Conservation (phyloP, 2,113 vertebrate genomes). For the Corythornis vintsioides region DNA sequence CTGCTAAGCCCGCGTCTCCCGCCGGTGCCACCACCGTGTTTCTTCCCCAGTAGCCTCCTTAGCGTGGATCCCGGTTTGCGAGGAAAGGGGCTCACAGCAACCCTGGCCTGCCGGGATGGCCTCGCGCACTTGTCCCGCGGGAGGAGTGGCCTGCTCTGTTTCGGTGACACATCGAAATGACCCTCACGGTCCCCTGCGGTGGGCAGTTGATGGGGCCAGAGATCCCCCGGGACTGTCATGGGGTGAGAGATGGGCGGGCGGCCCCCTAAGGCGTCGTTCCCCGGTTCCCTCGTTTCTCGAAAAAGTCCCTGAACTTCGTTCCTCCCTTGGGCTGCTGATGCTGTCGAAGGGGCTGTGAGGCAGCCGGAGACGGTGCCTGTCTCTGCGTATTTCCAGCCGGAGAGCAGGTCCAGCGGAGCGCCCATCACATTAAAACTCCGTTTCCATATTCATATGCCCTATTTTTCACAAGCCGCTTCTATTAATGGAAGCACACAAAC, state of each 20-base stretch:
- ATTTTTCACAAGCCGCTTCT: slow-evolving; percentile 48
- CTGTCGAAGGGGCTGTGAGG: background rate
- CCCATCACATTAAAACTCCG: background rate
- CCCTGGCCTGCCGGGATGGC: rapidly evolving
- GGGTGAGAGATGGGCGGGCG: background rate
- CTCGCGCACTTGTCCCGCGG: background rate
- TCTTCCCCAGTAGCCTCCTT: background rate
- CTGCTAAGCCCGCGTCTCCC: background rate
- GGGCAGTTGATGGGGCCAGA: background rate
- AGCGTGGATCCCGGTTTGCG: background rate
- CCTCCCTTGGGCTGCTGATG: background rate
- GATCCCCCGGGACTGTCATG: background rate
- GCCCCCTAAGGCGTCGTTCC: background rate
- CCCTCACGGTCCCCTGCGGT: background rate
- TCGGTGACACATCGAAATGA: background rate
- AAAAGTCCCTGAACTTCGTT: background rate
- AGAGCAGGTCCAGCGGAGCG: background rate
- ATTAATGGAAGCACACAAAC: slow-evolving; percentile 47
- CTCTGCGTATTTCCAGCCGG: background rate
- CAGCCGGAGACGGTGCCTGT: background rate
- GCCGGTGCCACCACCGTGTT: background rate
- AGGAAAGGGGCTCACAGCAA: background rate
- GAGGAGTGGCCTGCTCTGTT: background rate
- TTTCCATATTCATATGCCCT: slow-evolving; percentile 67
- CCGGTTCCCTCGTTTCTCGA: background rate